Evolutionary conservation across 2,888 invertebrate species (phyloP).

Genomic region (Netelia fuscicornis): DNA sequence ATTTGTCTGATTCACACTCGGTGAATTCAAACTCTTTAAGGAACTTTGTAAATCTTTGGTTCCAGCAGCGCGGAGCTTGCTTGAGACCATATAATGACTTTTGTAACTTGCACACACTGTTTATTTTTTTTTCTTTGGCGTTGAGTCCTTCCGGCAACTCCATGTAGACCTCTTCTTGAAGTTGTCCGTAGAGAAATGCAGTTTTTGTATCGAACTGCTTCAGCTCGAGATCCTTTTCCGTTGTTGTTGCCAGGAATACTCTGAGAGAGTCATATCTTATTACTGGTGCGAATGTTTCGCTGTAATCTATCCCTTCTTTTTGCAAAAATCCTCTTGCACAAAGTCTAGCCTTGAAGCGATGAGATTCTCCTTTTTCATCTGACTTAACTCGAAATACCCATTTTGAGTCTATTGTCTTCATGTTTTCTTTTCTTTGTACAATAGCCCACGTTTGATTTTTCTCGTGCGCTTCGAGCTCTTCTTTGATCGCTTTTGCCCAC

Average conservation of each 20-base stretch:
- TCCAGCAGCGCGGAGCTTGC: slow-evolving; percentile 61
- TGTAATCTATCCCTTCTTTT: slow-evolving; percentile 65
- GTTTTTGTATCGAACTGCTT: slow-evolving; percentile 53
- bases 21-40: slow-evolving; percentile 63
- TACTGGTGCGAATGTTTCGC: slow-evolving; percentile 71
- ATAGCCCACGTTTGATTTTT: slow-evolving; percentile 58
- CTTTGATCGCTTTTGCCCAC: slow-evolving; percentile 57
- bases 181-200: slow-evolving; percentile 55
- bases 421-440: slow-evolving; percentile 28
- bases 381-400: slow-evolving; percentile 68
- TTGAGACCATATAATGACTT: slow-evolving; percentile 62
- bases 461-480: slow-evolving; percentile 66
- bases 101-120: slow-evolving; percentile 44
- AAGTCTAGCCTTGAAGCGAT: slow-evolving; percentile 66
- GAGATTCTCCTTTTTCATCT: slow-evolving; percentile 46
- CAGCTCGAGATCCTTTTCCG: slow-evolving; percentile 52
- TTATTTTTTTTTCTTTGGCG: slow-evolving; percentile 14
- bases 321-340: slow-evolving; percentile 66
- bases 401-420: slow-evolving; percentile 59
- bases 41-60: slow-evolving; percentile 58
- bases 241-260: slow-evolving; percentile 50
- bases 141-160: slow-evolving; percentile 57
- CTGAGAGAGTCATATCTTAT: slow-evolving; percentile 70
- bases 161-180: slow-evolving; percentile 59
- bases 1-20: slow-evolving; percentile 68